Evolutionary conservation across 2,888 invertebrate species (phyloP).

Genomic region (Pemphredon lugubris): DNA sequence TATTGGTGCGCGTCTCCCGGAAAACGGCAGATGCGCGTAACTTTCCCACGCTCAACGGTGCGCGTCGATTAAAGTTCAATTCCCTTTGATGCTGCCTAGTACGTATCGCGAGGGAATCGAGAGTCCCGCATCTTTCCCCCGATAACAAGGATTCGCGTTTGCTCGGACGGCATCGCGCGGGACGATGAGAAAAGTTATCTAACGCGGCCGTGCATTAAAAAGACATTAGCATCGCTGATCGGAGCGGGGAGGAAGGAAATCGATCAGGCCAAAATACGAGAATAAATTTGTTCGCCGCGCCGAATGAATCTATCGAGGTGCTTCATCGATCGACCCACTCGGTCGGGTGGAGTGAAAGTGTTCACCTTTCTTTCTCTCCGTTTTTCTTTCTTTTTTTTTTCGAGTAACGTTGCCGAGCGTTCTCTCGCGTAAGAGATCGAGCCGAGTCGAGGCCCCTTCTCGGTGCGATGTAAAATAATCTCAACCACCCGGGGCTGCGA

Average conservation of each 20-base stretch:
- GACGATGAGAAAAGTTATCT: no score
- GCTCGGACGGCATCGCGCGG: no score
- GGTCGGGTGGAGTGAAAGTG: constrained; percentile 29
- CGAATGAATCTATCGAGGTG: constrained; percentile 40
- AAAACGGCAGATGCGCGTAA: no score
- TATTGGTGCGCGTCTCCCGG: no score
- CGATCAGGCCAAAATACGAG: constrained; percentile 16
- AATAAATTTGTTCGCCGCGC: constrained; percentile 25
- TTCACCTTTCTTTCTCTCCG: constrained; percentile 26
- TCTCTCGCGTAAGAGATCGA: constrained; percentile 29
- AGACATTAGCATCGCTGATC: constrained; percentile 34
- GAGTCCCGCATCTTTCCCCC: no score
- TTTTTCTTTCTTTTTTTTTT: constrained; percentile 1
- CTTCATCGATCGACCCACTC: constrained; percentile 15
- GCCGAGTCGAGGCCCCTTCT: constrained; percentile 30
- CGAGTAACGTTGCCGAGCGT: constrained; percentile 18
- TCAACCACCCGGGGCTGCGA: constrained; percentile 25
- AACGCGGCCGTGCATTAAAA: constrained; percentile 47
- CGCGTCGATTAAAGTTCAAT: no score
- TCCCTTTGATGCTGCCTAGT: no score
- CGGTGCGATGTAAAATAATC: constrained; percentile 41
- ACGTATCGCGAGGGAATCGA: no score
- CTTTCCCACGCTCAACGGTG: no score
- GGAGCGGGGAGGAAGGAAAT: background rate
- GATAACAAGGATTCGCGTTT: no score